Evolutionary conservation across 2,888 invertebrate species (phyloP).

Genomic region (Brenthis daphne): DNA sequence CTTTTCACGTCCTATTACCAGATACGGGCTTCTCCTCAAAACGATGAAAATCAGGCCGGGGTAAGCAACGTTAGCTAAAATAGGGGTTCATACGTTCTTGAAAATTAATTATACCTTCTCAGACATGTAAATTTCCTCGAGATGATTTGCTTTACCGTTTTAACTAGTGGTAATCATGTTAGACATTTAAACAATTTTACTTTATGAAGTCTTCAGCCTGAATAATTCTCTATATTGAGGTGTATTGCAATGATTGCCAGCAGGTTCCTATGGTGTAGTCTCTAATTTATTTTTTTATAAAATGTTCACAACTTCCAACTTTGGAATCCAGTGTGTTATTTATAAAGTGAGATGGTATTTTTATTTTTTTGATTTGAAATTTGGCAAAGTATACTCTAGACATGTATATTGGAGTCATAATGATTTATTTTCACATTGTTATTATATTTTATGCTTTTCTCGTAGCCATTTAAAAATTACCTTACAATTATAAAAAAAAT

Average conservation of each 20-base stretch:
- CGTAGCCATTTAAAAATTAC: not conserved
- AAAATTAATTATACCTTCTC: too few species aligned
- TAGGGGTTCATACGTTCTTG: too few species aligned
- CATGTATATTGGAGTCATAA: constrained; percentile 9
- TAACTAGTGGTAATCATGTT: too few species aligned
- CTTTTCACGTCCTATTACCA: too few species aligned
- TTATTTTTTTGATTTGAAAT: constrained; percentile 49
- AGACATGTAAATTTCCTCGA: too few species aligned
- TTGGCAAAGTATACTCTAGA: constrained; percentile 41
- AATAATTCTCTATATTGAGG: constrained; percentile 14
- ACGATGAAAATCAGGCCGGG: too few species aligned
- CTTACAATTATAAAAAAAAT: not conserved
- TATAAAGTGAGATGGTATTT: constrained; percentile 52
- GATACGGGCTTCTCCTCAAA: too few species aligned
- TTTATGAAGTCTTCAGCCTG: constrained; percentile 22
- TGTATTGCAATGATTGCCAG: constrained; percentile 26
- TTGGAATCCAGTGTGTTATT: constrained; percentile 47
- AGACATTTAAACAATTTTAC: constrained; percentile 50
- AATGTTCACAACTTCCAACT: constrained; percentile 16
- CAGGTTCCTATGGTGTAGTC: constrained; percentile 23
- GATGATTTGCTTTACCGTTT: not conserved
- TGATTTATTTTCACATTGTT: constrained; percentile 3
- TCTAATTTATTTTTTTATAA: constrained; percentile 25
- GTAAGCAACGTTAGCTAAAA: too few species aligned
- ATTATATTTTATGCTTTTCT: constrained; percentile 2